Evolutionary conservation across 1,140 invertebrate genomes (phyloP), one percentile per base, ranked within the genome.

Genomic region (Schlechtendalia chinensis): DNA sequence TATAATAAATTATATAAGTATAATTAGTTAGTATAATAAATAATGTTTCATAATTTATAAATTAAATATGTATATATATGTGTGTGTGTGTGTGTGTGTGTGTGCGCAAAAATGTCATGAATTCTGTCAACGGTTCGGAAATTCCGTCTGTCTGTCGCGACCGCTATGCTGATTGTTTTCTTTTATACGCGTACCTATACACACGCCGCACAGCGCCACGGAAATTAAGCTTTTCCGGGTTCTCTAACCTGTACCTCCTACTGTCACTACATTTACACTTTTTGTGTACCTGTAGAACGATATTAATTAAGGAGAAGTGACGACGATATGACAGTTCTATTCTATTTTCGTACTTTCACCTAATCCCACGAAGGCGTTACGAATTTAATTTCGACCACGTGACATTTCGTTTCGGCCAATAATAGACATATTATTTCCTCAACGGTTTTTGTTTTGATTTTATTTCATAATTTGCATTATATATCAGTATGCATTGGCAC

Each of bases 141-240:
- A 75, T 75, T 75, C 32, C 12, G n/a, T 32, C 54, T 59, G 54
- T 39, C 54, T 22, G 53, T 39, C 8, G 27, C 1, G 14, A 8
- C 24, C 6, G 17, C 27, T 5, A 29, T 27, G 71, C 50, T 58
- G 27, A 54, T 54, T 58, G 47, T 59, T 39, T 56, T n/a, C 2
- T 75, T 59, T 27, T 45, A 39, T 59, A 39, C 27, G 54, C 8
- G 32, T 39, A 39, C 32, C 8, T 39, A 39, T 8, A 39, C 32
- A 39, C 32, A 8, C 32, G 3, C 32, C 3, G 32, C 32, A 39
- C 8, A 39, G 6, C 32, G 27, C 16, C 63, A 16, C 22, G 45
- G 39, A 75, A 75, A 75, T 75, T 75, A 75, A 75, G 58, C 29
- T 75, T 59, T 75, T 39, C 39, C 32, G 32, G 19, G 16, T 65